phyloP scores from a whole-genome alignment of 1,140 invertebrate species.

The Panulirus ornatus region DNA sequence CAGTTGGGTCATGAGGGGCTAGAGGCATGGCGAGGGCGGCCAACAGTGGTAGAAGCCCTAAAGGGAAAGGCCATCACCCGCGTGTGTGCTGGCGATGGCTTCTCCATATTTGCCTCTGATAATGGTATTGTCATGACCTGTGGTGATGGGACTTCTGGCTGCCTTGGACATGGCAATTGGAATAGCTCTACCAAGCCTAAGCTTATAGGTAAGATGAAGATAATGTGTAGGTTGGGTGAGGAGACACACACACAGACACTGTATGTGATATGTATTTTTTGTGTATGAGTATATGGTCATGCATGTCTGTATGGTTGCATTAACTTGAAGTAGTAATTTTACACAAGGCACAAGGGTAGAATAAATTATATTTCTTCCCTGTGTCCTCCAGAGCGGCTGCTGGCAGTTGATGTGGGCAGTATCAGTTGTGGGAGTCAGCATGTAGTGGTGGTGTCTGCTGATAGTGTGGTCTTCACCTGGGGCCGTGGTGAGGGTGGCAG shows the following conservation, averaged over 20 bases:
- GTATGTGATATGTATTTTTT: too few relatives aligned
- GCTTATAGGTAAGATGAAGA: slow-evolving; percentile 79
- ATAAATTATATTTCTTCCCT: too few relatives aligned
- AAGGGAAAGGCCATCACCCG: slow-evolving; percentile 83
- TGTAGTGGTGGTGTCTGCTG: slow-evolving; percentile 82
- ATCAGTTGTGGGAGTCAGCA: slow-evolving; percentile 85
- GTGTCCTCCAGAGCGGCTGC: slow-evolving; percentile 76
- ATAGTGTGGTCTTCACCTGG: slow-evolving; percentile 85
- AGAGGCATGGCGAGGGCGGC: slow-evolving; percentile 80
- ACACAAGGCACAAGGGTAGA: too few relatives aligned
- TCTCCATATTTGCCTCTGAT: slow-evolving; percentile 83
- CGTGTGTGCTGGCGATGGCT: slow-evolving; percentile 81
- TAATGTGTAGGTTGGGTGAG: too few relatives aligned
- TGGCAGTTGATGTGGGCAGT: slow-evolving; percentile 83
- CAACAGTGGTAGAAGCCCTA: slow-evolving; percentile 82
- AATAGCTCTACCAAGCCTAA: slow-evolving; percentile 82
- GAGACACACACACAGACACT: too few relatives aligned
- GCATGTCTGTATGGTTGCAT: background rate
- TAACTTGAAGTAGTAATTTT: too few relatives aligned
- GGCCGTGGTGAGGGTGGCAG: slow-evolving; percentile 83
- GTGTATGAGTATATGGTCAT: background rate
- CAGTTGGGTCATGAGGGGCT: slow-evolving; percentile 84
- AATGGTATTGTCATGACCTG: slow-evolving; percentile 86
- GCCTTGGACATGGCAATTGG: slow-evolving; percentile 84
- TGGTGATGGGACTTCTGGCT: slow-evolving; percentile 84